Evolutionary conservation across 1,140 invertebrate species (phyloP), one percentile per base, ranked within the genome.

Genomic region (Sitophilus oryzae): DNA sequence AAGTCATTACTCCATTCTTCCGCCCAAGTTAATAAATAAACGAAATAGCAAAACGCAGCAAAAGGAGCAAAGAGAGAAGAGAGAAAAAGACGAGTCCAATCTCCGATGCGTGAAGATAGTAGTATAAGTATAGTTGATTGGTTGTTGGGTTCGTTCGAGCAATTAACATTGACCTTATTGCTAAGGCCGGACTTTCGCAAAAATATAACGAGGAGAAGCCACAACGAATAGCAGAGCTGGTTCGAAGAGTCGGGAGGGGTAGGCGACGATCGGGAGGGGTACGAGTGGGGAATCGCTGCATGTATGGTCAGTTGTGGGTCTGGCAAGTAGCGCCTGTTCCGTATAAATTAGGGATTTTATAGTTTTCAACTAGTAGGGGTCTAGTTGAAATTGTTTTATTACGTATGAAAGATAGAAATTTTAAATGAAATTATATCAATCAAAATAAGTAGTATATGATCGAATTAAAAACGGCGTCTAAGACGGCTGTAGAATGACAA

Each of bases 141-240:
- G 45, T 44, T 48, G 43, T 48, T 38, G 34, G 51, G 51, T 38
- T 37, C 41, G 52, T 47, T 48, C 21, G 46, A 19, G 53, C 46
- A 55, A 55, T 55, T 55, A 55, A 55, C 44, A 55, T 55, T 55
- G 44, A 55, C 53, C 53, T 55, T 55, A 55, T 55, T 55, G 53
- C 53, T 48, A 48, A 48, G 45, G 44, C 44, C 44, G 46, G 45
- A 48, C 45, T 55, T 55, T 55, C 25, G 52, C 53, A 55, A 55
- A 55, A 55, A 55, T 48, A 55, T 48, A 55, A 55, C 45, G 53
- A 55, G 53, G 40, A 55, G 53, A 55, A 55, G 41, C 45, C 18
- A 35, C 50, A 18, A 16, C 36, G 40, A 52, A 54, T 53, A 53
- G 51, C 52, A 30, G 45, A 54, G 43, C 52, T 14, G 44, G 35